A percentile compares a stretch with the other conserved stretches of the same genome.
Conservation (phyloP, 2,797 vertebrate genomes). For the Monodelphis domestica region DNA sequence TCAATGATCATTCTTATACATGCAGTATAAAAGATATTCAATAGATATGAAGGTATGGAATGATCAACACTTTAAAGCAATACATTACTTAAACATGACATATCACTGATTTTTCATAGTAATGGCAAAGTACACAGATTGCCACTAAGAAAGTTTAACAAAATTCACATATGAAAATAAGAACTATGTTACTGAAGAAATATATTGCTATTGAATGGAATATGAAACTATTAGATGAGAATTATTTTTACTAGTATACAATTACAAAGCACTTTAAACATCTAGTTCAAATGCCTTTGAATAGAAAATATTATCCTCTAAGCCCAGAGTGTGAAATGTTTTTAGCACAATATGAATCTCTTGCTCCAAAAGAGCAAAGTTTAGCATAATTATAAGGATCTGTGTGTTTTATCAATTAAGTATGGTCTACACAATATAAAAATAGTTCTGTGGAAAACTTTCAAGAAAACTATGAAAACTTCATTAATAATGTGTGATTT, state of each 20-base stretch:
- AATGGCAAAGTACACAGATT: neutral
- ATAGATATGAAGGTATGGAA: neutral
- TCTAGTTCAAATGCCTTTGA: conserved; percentile 36
- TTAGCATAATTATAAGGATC: conserved; percentile 57
- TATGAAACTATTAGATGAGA: conserved; percentile 27
- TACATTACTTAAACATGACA: neutral
- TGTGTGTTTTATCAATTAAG: conserved; percentile 36
- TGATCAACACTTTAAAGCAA: conserved; percentile 9
- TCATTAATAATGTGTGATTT: conserved; percentile 63
- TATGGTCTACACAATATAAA: conserved; percentile 56
- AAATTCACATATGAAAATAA: conserved; percentile 1
- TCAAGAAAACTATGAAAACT: conserved; percentile 66
- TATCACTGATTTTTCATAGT: neutral
- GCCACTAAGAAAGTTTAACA: neutral
- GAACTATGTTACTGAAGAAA: neutral
- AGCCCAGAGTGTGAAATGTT: conserved; percentile 24
- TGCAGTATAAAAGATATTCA: neutral
- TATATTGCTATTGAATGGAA: neutral
- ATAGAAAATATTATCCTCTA: conserved; percentile 38
- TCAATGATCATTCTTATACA: too few relatives aligned
- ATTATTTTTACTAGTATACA: conserved; percentile 35
- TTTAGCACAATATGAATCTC: conserved; percentile 44
- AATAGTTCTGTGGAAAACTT: conserved; percentile 53
- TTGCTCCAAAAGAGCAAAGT: conserved; percentile 41
- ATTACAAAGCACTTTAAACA: conserved; percentile 51